phyloP scores from a whole-genome alignment of 2,888 invertebrate genomes.

The Cosmorhoe ocellata region DNA sequence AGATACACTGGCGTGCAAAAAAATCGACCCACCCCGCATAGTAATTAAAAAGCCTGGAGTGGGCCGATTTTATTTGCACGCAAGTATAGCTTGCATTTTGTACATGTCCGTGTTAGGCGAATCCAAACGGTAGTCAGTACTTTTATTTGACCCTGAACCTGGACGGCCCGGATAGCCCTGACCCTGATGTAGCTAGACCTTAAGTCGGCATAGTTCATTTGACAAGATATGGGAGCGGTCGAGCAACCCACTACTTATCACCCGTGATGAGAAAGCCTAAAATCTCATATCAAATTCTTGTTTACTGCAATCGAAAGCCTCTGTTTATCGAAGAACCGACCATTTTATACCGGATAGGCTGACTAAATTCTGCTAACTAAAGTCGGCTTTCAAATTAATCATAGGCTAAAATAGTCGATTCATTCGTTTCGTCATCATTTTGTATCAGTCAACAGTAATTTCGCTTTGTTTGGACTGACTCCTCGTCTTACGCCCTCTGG shows the following conservation, averaged over 20 bases:
- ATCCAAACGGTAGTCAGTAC: too few relatives aligned
- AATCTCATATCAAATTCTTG: slow-evolving; percentile 14
- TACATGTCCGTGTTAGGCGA: too few relatives aligned
- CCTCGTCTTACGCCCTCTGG: slow-evolving; percentile 69
- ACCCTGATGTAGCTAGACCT: too few relatives aligned
- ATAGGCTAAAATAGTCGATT: background rate
- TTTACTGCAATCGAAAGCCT: slow-evolving; percentile 6
- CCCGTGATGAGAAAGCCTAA: background rate
- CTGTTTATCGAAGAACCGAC: background rate
- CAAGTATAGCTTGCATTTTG: too few relatives aligned
- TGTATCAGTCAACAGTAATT: slow-evolving; percentile 58
- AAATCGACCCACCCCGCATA: too few relatives aligned
- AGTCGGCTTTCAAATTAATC: background rate
- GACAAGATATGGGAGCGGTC: too few relatives aligned
- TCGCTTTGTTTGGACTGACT: slow-evolving; percentile 64
- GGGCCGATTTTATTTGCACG: too few relatives aligned
- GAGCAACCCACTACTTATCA: background rate
- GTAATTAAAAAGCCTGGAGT: too few relatives aligned
- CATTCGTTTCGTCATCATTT: slow-evolving; percentile 51
- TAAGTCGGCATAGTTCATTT: too few relatives aligned
- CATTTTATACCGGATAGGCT: background rate
- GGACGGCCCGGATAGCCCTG: too few relatives aligned
- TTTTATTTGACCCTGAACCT: too few relatives aligned
- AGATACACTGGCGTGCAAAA: too few relatives aligned
- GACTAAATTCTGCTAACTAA: background rate